Evolutionary conservation across 2,113 vertebrate species (phyloP).

Genomic region (Campylomormyrus numenius): DNA sequence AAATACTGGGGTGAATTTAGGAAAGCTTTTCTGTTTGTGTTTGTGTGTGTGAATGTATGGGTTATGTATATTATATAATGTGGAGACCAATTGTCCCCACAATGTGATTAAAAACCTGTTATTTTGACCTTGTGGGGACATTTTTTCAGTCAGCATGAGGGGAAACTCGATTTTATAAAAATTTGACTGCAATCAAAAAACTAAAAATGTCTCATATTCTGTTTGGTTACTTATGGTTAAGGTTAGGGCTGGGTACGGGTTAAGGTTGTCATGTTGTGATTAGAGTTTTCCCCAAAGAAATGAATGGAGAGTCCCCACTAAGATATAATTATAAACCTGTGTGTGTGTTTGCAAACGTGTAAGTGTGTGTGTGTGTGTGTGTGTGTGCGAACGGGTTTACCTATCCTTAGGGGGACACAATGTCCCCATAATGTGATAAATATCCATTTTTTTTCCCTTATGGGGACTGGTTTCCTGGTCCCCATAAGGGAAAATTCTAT

Average conservation of each 20-base stretch:
- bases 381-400: too few relatives aligned
- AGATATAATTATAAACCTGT: too few relatives aligned
- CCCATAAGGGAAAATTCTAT: too few relatives aligned
- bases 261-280: neutral
- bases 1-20: neutral
- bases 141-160: neutral
- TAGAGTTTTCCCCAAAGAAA: neutral
- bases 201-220: neutral
- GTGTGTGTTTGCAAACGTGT: too few relatives aligned
- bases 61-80: neutral
- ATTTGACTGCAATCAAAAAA: neutral
- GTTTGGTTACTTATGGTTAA: neutral
- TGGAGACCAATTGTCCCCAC: neutral
- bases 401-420: too few relatives aligned
- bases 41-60: neutral
- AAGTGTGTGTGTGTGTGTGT: too few relatives aligned
- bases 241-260: too few relatives aligned
- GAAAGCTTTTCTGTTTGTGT: neutral
- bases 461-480: too few relatives aligned
- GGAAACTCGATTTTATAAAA: neutral
- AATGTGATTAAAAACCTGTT: neutral
- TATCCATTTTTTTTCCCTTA: too few relatives aligned
- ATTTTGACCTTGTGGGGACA: neutral
- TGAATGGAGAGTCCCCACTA: neutral
- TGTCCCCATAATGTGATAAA: too few relatives aligned